These are phyloP conservation scores for Lethocerus indicus DNA, from an alignment of 1,140 invertebrate species.

Conservation along the genomic window DNA sequence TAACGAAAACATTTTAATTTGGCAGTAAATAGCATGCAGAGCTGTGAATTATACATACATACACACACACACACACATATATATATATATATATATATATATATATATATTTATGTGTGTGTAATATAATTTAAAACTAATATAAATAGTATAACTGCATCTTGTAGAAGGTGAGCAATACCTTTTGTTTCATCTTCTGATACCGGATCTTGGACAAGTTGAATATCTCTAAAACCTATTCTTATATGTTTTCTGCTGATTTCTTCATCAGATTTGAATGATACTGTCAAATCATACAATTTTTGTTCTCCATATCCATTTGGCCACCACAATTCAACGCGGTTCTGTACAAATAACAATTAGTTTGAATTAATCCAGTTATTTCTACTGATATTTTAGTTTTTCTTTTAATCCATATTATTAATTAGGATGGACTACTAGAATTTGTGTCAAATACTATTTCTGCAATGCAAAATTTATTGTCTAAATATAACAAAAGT, in stretches of 20 bases:
- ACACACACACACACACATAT: too few species aligned
- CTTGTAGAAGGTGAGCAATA: too few species aligned
- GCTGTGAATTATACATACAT: too few species aligned
- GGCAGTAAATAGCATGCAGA: too few species aligned
- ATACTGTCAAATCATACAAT: slow-evolving; percentile 51
- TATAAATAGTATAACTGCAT: too few species aligned
- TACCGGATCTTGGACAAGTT: slow-evolving; percentile 51
- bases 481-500: too few species aligned
- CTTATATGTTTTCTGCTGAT: slow-evolving; percentile 27
- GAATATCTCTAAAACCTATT: slow-evolving; percentile 77
- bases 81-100: too few species aligned
- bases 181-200: slow-evolving; percentile 20
- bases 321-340: slow-evolving; percentile 76
- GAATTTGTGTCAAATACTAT: too few species aligned
- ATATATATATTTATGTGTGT: too few species aligned
- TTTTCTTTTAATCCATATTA: neutral
- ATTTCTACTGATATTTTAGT: neutral
- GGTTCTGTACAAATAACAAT: slow-evolving; percentile 23
- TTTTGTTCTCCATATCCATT: slow-evolving; percentile 76
- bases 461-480: too few species aligned
- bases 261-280: slow-evolving; percentile 24
- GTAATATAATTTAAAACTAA: too few species aligned
- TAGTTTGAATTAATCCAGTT: neutral
- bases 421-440: neutral
- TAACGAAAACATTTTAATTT: too few species aligned